Percentiles rank a stretch among this genome's conserved stretches.
Conservation (phyloP, 2,797 vertebrate species). For the Lepus oiostolus region DNA sequence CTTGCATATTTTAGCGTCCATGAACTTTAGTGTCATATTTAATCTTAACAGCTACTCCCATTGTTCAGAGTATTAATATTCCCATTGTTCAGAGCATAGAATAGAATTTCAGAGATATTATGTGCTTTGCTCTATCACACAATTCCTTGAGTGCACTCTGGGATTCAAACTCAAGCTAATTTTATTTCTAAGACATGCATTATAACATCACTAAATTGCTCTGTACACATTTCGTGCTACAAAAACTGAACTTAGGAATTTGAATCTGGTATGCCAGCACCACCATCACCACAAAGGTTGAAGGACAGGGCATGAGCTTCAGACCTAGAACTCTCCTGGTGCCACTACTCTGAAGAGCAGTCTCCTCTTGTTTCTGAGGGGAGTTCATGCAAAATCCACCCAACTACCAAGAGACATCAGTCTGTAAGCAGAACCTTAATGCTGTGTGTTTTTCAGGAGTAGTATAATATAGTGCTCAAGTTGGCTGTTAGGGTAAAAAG, state of each 20-base stretch:
- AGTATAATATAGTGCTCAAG: background rate
- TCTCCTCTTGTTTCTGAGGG: background rate
- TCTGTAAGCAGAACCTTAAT: background rate
- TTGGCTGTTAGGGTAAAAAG: background rate
- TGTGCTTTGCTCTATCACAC: background rate
- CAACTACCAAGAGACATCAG: background rate
- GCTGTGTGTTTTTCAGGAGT: background rate
- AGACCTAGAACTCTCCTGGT: background rate
- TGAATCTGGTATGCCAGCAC: background rate
- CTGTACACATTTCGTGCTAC: background rate
- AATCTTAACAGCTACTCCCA: background rate
- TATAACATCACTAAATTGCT: background rate
- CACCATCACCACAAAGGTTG: background rate
- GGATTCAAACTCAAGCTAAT: background rate
- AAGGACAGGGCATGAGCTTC: background rate
- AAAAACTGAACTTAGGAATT: background rate
- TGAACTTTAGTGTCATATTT: background rate
- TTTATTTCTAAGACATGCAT: background rate
- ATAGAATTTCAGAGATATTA: background rate
- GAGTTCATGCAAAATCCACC: background rate
- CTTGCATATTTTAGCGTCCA: background rate
- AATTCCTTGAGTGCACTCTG: background rate
- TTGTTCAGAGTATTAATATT: background rate
- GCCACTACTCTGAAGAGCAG: background rate
- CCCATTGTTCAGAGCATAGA: slow-evolving; percentile 4